Evolutionary conservation across 2,113 vertebrate species (phyloP).

Genomic region (Baryphthengus martii): DNA sequence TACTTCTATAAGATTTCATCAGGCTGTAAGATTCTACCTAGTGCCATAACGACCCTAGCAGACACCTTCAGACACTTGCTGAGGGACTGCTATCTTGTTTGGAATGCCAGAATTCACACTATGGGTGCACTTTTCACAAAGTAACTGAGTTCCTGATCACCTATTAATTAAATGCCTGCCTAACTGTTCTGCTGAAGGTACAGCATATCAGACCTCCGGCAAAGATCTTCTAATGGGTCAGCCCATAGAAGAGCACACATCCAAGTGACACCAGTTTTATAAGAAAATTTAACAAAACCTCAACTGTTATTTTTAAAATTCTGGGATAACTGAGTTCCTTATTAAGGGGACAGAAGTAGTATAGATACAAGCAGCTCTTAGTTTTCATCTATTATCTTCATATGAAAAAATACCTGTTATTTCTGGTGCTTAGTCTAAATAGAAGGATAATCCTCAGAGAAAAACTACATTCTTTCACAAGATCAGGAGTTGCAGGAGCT

Average conservation of each 20-base stretch:
- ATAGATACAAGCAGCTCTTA: neutral
- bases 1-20: neutral
- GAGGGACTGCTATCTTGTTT: neutral
- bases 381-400: neutral
- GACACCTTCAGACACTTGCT: neutral
- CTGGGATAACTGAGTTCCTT: neutral
- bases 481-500: neutral
- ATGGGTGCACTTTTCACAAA: neutral
- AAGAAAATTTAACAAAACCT: neutral
- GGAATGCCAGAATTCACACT: neutral
- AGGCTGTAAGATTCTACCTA: neutral
- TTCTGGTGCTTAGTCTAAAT: neutral
- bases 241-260: neutral
- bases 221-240: neutral
- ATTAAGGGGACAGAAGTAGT: neutral
- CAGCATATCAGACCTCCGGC: neutral
- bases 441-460: neutral
- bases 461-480: neutral
- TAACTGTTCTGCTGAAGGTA: neutral
- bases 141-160: neutral
- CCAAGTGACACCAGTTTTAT: rapidly evolving
- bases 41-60: neutral
- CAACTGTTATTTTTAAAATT: neutral
- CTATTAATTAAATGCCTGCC: neutral
- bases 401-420: rapidly evolving